Conservation (phyloP, 1,140 invertebrate species). For the Pogonognathellus flavescens region DNA sequence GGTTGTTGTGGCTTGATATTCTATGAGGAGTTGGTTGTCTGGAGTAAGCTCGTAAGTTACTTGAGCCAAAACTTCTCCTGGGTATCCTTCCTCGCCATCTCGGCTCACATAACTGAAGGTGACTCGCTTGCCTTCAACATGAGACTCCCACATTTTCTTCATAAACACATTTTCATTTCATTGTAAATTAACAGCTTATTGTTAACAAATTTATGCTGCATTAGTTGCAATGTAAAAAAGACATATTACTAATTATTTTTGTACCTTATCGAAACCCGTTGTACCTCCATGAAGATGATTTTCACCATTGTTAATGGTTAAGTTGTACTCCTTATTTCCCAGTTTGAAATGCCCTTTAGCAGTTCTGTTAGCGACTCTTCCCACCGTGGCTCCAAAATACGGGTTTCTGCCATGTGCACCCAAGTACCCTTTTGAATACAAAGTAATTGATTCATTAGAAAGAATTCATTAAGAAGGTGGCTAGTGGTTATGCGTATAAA, state of each 20-base stretch:
- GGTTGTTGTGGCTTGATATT: slow-evolving; percentile 80
- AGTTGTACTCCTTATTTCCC: slow-evolving; percentile 78
- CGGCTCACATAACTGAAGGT: slow-evolving; percentile 79
- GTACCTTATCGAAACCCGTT: slow-evolving; percentile 87
- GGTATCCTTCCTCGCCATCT: slow-evolving; percentile 90
- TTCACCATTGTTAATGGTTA: slow-evolving; percentile 80
- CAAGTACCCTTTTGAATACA: slow-evolving; percentile 74
- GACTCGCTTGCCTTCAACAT: slow-evolving; percentile 72
- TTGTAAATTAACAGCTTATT: background rate
- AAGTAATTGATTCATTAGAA: background rate
- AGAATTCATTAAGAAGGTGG: slow-evolving; percentile 11
- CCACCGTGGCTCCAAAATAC: slow-evolving; percentile 90
- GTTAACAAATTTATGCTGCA: background rate
- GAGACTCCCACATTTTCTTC: slow-evolving; percentile 70
- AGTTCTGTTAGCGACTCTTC: slow-evolving; percentile 90
- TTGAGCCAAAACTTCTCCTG: slow-evolving; percentile 79
- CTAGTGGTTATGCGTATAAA: too few species aligned
- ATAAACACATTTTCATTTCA: too few species aligned
- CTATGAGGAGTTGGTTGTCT: slow-evolving; percentile 80
- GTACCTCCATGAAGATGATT: slow-evolving; percentile 86
- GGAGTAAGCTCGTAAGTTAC: slow-evolving; percentile 81
- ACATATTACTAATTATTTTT: background rate
- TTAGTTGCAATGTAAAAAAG: background rate
- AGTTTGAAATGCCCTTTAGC: slow-evolving; percentile 79
- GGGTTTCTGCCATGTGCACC: slow-evolving; percentile 73